A percentile compares a stretch with the other conserved stretches of the same genome.
Evolutionary conservation across 2,888 invertebrate species (phyloP).

Genomic region (Amphipyra berbera): DNA sequence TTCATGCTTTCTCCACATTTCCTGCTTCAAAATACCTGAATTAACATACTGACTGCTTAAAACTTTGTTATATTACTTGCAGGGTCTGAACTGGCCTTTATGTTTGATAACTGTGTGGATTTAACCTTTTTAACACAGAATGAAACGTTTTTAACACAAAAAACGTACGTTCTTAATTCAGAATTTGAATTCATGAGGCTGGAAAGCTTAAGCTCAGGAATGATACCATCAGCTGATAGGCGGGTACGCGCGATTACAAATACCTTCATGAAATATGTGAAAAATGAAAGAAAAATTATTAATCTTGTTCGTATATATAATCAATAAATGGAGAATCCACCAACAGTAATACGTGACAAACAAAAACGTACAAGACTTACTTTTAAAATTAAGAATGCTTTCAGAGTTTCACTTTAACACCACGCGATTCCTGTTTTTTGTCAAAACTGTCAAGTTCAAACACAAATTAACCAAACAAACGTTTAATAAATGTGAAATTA

Average conservation of each 20-base stretch:
- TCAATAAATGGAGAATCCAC: neutral
- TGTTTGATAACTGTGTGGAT: too few relatives aligned
- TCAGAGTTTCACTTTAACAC: neutral
- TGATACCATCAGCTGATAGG: neutral
- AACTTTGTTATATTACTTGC: neutral
- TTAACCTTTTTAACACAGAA: too few relatives aligned
- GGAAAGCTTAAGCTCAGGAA: neutral
- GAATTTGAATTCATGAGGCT: neutral
- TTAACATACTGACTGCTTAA: too few relatives aligned
- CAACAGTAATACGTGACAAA: neutral
- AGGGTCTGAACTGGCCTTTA: neutral
- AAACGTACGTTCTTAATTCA: neutral
- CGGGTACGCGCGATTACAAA: neutral
- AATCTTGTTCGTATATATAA: neutral
- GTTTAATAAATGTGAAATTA: neutral
- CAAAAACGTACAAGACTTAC: conserved; percentile 36
- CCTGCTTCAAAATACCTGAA: too few relatives aligned
- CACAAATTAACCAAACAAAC: neutral
- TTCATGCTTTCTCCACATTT: too few relatives aligned
- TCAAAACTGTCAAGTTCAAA: conserved; percentile 7
- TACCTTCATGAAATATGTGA: neutral
- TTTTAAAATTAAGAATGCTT: neutral
- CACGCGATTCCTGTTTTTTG: conserved; percentile 6
- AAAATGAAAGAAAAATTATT: neutral
- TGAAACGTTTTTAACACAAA: too few relatives aligned